Evolutionary conservation across 2,888 invertebrate species (phyloP).

Genomic region (Digitonthophagus gazella): DNA sequence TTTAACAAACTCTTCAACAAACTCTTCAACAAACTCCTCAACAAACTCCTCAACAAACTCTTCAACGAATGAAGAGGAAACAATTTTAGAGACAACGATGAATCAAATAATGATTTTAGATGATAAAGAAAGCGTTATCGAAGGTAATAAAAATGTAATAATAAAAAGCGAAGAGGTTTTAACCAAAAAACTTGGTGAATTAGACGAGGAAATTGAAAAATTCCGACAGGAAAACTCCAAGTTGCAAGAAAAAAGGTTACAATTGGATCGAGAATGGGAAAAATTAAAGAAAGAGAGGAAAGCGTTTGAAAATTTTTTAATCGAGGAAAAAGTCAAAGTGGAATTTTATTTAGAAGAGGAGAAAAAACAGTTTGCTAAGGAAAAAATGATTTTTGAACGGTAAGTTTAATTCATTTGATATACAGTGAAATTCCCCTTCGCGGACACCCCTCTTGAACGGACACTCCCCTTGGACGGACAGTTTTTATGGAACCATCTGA

Average conservation of each 20-base stretch:
- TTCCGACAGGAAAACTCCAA: constrained; percentile 57
- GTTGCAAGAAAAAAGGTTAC: constrained; percentile 47
- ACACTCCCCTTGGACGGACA: no score
- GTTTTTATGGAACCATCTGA: no score
- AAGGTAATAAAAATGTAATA: constrained; percentile 40
- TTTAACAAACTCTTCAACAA: no score
- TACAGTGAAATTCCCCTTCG: no score
- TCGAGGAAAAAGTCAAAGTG: constrained; percentile 64
- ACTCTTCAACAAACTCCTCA: no score
- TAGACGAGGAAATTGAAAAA: constrained; percentile 63
- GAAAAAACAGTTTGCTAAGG: constrained; percentile 61
- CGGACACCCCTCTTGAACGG: no score
- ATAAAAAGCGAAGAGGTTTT: constrained; percentile 58
- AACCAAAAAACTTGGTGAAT: constrained; percentile 61
- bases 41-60: no score
- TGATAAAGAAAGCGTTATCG: no score
- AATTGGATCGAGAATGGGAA: constrained; percentile 53
- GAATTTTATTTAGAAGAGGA: constrained; percentile 63
- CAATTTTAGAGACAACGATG: constrained; percentile 26
- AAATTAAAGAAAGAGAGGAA: constrained; percentile 56
- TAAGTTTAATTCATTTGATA: no score
- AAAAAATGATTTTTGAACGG: constrained; percentile 55
- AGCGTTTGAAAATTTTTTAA: constrained; percentile 56
- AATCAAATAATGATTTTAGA: constrained; percentile 32
- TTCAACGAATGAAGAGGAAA: constrained; percentile 30